These are phyloP conservation scores for Helicoverpa zea DNA, from an alignment of 1,140 invertebrate species.

Conservation along the genomic window DNA sequence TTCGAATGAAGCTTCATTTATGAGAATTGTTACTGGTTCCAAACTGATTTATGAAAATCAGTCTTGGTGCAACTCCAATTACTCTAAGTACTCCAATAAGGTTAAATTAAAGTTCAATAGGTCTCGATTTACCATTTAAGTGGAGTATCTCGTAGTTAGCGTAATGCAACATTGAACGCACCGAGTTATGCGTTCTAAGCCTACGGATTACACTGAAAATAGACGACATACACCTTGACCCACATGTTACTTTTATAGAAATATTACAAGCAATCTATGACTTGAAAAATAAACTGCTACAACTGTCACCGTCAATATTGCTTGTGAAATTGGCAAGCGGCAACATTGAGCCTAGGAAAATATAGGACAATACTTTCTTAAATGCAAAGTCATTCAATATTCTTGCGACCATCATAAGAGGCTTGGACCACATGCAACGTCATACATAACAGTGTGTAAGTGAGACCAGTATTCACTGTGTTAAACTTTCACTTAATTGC, in stretches of 20 bases:
- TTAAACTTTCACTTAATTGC: constrained; percentile 40
- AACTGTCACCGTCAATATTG: not conserved
- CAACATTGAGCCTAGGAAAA: not conserved
- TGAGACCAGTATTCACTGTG: constrained; percentile 7
- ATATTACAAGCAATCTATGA: constrained; percentile 3
- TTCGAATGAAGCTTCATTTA: not conserved
- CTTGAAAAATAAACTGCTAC: not conserved
- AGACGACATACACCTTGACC: constrained; percentile 34
- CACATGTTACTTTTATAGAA: constrained; percentile 18
- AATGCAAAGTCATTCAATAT: constrained; percentile 6
- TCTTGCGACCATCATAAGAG: not conserved
- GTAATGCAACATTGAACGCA: constrained; percentile 33
- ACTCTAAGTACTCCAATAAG: not conserved
- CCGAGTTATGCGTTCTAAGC: constrained; percentile 30
- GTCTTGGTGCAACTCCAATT: not conserved
- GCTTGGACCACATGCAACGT: constrained; percentile 12
- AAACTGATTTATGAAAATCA: not conserved
- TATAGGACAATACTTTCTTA: not conserved
- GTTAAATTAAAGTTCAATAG: constrained; percentile 9
- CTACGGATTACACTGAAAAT: constrained; percentile 42
- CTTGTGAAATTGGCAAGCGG: not conserved
- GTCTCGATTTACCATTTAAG: constrained; percentile 4
- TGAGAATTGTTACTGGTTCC: not conserved
- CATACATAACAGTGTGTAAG: constrained; percentile 15
- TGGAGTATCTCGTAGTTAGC: constrained; percentile 19